phyloP scores from a whole-genome alignment of 2,797 vertebrate species.

The Pitangus sulphuratus region DNA sequence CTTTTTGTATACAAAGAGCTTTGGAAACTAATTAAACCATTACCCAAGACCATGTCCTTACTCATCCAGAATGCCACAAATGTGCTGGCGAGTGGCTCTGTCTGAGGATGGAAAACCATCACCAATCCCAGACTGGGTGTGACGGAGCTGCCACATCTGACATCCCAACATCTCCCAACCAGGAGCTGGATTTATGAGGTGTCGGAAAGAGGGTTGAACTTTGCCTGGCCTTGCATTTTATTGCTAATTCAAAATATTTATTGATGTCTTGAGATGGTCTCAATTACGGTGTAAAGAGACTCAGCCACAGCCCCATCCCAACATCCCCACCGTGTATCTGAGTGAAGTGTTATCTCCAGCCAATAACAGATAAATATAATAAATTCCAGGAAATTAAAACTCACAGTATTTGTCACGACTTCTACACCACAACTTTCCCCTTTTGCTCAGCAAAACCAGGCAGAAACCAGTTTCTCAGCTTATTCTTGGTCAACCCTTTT shows the following conservation, averaged over 20 bases:
- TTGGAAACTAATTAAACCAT: background rate
- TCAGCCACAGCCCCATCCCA: background rate
- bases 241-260: background rate
- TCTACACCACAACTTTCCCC: background rate
- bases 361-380: background rate
- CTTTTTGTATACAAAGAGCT: background rate
- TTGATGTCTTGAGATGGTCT: background rate
- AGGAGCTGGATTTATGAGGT: background rate
- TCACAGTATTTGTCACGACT: background rate
- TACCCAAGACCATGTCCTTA: background rate
- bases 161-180: background rate
- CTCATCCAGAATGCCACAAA: background rate
- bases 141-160: background rate
- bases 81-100: background rate
- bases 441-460: background rate
- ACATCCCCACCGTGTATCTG: accelerated
- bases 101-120: background rate
- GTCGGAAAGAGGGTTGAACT: background rate
- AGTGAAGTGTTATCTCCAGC: background rate
- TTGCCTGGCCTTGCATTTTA: background rate
- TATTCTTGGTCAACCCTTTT: background rate
- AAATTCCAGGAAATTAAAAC: background rate
- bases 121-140: background rate
- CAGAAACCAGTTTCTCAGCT: background rate
- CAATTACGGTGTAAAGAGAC: background rate